Percentiles rank a stretch among this genome's conserved stretches.
These are phyloP conservation scores for Hydrocynus forskahlii DNA, from an alignment of 2,797 vertebrate species.

Conservation along the genomic window DNA sequence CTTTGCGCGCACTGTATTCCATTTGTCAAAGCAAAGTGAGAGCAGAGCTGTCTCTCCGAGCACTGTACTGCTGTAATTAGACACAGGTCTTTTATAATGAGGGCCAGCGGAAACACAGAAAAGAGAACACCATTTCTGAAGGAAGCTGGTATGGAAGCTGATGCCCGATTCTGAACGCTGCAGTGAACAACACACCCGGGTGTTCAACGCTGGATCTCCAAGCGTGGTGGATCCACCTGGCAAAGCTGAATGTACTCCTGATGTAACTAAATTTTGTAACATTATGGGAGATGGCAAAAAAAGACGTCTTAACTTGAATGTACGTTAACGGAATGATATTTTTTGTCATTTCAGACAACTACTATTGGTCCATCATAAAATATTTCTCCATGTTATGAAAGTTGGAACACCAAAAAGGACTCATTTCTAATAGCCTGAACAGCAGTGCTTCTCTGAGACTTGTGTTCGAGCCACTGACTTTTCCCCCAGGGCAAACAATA, in stretches of 20 bases:
- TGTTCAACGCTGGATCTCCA: neutral
- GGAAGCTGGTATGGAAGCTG: conserved; percentile 1
- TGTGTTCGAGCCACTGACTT: neutral
- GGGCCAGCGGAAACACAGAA: conserved; percentile 10
- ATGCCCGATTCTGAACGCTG: conserved; percentile 5
- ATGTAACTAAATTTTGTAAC: too few species aligned
- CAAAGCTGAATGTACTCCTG: neutral
- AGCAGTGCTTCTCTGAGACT: neutral
- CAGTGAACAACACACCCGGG: conserved; percentile 2
- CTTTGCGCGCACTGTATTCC: neutral
- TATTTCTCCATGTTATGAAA: neutral
- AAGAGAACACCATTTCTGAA: neutral
- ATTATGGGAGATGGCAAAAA: too few species aligned
- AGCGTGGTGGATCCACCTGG: too few species aligned
- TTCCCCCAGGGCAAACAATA: neutral
- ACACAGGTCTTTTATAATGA: conserved; percentile 1
- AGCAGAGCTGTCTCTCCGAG: neutral
- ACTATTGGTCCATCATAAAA: neutral
- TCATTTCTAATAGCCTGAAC: neutral
- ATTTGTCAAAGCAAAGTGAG: neutral
- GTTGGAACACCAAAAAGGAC: too few species aligned
- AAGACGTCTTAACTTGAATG: too few species aligned
- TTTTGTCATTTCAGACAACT: neutral
- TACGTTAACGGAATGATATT: too few species aligned
- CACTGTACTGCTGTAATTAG: conserved; percentile 10